Evolutionary conservation across 2,888 invertebrate genomes (phyloP).

Genomic region (Steromphala cineraria): DNA sequence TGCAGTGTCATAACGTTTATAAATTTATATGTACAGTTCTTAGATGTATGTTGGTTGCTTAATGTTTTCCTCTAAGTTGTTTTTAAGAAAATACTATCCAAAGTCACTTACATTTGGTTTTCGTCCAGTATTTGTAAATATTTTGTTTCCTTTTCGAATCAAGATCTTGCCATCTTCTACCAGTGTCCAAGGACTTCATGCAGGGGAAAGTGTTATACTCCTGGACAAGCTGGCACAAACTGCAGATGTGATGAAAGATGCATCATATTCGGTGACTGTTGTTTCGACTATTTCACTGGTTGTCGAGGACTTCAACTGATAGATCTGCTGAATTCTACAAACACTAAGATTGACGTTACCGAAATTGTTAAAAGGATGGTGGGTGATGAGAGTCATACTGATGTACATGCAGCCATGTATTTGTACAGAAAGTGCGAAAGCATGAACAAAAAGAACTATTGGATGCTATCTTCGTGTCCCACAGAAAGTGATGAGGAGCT

Average conservation of each 20-base stretch:
- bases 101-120: no score
- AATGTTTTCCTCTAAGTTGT: no score
- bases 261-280: neutral
- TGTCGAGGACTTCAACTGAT: neutral
- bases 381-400: no score
- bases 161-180: no score
- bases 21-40: no score
- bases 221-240: neutral
- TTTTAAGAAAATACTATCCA: no score
- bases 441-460: neutral
- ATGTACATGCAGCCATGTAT: neutral
- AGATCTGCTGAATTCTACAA: neutral
- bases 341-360: neutral
- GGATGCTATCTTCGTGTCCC: neutral
- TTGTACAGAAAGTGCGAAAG: neutral
- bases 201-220: no score
- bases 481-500: neutral
- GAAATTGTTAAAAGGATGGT: neutral
- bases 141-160: no score
- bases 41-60: no score
- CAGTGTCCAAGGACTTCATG: no score
- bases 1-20: no score
- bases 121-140: no score
- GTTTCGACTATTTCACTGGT: neutral
- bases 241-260: neutral